Percentiles rank a stretch among this genome's conserved stretches.
phyloP scores from a whole-genome alignment of 35 echinoderm and acorn worm genomes.

The Anneissia japonica region DNA sequence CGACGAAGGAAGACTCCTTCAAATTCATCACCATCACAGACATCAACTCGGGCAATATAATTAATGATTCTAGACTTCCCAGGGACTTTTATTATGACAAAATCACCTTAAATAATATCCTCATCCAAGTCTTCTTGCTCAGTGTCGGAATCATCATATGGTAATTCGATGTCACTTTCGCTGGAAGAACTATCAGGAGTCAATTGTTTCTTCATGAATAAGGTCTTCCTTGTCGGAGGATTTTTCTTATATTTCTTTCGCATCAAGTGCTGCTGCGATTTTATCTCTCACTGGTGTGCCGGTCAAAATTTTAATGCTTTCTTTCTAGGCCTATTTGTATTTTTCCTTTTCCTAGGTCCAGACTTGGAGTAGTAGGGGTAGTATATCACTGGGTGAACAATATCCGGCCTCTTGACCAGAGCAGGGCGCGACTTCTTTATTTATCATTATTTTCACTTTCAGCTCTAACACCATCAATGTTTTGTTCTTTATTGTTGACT shows the following conservation, averaged over 20 bases:
- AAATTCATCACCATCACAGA: conserved; percentile 18
- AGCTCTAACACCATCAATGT: too few relatives aligned
- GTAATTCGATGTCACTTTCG: conserved; percentile 17
- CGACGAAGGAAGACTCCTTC: conserved; percentile 42
- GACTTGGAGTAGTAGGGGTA: too few relatives aligned
- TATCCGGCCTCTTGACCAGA: too few relatives aligned
- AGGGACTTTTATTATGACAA: conserved; percentile 4
- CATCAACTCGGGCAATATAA: conserved; percentile 52
- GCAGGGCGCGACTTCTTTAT: too few relatives aligned
- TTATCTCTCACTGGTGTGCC: conserved; percentile 22
- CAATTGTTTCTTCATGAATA: background rate
- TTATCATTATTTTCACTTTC: too few relatives aligned
- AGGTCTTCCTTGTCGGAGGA: too few relatives aligned
- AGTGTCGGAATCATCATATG: conserved; percentile 10
- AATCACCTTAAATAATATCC: conserved; percentile 41
- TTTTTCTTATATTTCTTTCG: too few relatives aligned
- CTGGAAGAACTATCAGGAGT: background rate
- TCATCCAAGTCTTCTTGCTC: background rate
- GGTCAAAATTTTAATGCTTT: too few relatives aligned
- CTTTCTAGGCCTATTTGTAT: too few relatives aligned
- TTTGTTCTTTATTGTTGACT: too few relatives aligned
- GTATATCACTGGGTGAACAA: too few relatives aligned
- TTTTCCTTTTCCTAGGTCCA: too few relatives aligned
- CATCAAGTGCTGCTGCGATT: conserved; percentile 13
- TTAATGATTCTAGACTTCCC: conserved; percentile 19